phyloP scores from a whole-genome alignment of 2,113 vertebrate genomes.

The Eolophus roseicapilla region DNA sequence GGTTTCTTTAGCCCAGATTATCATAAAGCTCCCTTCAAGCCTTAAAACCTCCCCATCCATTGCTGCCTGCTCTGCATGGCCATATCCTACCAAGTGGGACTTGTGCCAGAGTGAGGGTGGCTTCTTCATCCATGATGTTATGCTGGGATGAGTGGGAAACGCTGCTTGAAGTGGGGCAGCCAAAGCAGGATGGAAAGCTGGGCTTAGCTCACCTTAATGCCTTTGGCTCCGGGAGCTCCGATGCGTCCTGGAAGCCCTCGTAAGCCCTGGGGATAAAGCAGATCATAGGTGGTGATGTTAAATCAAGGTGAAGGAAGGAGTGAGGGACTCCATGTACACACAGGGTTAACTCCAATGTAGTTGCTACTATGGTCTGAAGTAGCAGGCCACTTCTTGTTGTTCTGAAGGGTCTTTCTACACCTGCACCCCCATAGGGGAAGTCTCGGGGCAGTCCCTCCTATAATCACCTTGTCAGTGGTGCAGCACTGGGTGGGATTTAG shows the following conservation, averaged over 20 bases:
- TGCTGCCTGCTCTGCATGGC: background rate
- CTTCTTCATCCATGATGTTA: background rate
- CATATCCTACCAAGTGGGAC: background rate
- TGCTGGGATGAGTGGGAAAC: background rate
- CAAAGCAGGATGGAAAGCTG: background rate
- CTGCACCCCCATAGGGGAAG: background rate
- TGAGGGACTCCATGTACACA: background rate
- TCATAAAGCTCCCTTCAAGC: background rate
- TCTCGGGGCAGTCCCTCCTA: background rate
- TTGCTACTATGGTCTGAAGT: background rate
- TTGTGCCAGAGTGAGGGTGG: background rate
- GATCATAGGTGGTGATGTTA: background rate
- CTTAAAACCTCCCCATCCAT: accelerated
- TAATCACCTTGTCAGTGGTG: background rate
- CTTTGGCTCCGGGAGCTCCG: slow-evolving; percentile 74
- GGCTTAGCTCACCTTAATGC: slow-evolving; percentile 75
- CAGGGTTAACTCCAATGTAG: background rate
- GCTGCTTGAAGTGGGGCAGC: background rate
- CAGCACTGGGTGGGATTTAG: background rate
- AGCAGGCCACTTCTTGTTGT: background rate
- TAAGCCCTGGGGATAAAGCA: slow-evolving; percentile 73
- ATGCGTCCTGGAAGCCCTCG: slow-evolving; percentile 77
- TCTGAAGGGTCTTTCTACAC: background rate
- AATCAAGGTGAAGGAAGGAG: background rate
- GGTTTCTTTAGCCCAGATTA: background rate